These are phyloP conservation scores for Homarus americanus DNA, from an alignment of 1,140 invertebrate genomes.

Conservation along the genomic window DNA sequence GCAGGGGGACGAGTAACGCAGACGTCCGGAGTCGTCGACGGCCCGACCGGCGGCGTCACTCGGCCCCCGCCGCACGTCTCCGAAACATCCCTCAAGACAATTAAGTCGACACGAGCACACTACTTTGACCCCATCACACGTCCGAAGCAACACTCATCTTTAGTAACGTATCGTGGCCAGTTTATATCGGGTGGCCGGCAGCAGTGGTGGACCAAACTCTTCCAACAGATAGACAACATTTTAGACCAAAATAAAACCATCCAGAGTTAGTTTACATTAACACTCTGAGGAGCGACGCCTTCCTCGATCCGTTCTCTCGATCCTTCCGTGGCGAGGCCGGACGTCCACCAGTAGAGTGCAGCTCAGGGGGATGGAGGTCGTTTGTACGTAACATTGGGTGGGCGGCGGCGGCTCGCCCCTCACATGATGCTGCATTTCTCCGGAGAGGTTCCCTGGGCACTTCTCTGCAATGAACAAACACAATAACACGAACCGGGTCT, in stretches of 20 bases:
- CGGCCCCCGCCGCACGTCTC: too few species aligned
- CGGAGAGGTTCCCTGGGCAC: conserved; percentile 27
- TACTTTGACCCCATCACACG: neutral
- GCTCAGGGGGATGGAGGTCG: conserved; percentile 35
- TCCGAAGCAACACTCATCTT: neutral
- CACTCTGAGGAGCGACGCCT: neutral
- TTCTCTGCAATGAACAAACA: conserved; percentile 28
- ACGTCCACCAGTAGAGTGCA: too few species aligned
- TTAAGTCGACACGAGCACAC: neutral
- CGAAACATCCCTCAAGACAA: neutral
- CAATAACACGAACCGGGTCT: too few species aligned
- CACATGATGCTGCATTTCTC: conserved; percentile 52
- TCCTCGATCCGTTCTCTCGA: neutral
- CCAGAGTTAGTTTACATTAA: neutral
- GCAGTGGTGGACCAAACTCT: too few species aligned
- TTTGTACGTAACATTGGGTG: conserved; percentile 20
- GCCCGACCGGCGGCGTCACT: too few species aligned
- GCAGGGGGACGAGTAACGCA: too few species aligned
- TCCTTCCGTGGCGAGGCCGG: neutral
- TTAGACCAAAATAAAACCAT: too few species aligned
- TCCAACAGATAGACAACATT: too few species aligned
- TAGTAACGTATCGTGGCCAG: too few species aligned
- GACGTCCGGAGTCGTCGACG: too few species aligned
- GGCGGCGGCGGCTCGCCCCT: neutral
- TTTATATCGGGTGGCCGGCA: too few species aligned